A percentile compares a stretch with the other conserved stretches of the same genome.
Conservation (phyloP, 2,113 vertebrate species). For the Protomyctophum bolini region DNA sequence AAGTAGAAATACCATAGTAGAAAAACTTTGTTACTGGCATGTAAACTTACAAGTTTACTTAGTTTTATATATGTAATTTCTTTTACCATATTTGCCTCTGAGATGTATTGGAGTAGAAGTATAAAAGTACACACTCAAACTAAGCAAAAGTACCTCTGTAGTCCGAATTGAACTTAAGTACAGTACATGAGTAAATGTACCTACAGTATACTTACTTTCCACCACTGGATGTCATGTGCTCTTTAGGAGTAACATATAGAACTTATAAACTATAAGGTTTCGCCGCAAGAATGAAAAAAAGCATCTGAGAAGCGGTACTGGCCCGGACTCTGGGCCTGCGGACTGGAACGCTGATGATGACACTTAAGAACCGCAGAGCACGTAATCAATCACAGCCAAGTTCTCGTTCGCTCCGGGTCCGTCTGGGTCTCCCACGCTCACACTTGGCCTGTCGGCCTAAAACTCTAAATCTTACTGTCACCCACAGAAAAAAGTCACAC, state of each 20-base stretch:
- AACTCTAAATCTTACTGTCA: background rate
- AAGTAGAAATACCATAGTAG: too few species aligned
- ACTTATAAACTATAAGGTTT: slow-evolving; percentile 46
- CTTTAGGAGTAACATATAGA: slow-evolving; percentile 29
- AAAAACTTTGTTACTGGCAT: too few species aligned
- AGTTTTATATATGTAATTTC: too few species aligned
- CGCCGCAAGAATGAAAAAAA: slow-evolving; percentile 30
- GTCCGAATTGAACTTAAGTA: too few species aligned
- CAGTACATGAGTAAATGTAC: background rate
- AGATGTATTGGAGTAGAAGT: too few species aligned
- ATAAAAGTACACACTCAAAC: too few species aligned
- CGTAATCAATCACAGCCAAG: too few species aligned
- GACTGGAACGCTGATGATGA: background rate
- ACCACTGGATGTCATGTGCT: slow-evolving; percentile 50
- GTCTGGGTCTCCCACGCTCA: too few species aligned
- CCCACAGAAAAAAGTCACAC: background rate
- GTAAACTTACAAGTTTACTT: too few species aligned
- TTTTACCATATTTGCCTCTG: too few species aligned
- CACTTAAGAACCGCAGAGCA: background rate
- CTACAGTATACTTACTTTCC: slow-evolving; percentile 51
- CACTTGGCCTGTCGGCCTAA: background rate
- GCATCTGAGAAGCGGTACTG: slow-evolving; percentile 11
- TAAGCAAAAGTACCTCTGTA: too few species aligned
- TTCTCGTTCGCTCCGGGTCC: too few species aligned
- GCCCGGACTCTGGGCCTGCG: slow-evolving; percentile 1